Evolutionary conservation across 2,888 invertebrate genomes (phyloP).

Genomic region (Erpobdella octoculata): DNA sequence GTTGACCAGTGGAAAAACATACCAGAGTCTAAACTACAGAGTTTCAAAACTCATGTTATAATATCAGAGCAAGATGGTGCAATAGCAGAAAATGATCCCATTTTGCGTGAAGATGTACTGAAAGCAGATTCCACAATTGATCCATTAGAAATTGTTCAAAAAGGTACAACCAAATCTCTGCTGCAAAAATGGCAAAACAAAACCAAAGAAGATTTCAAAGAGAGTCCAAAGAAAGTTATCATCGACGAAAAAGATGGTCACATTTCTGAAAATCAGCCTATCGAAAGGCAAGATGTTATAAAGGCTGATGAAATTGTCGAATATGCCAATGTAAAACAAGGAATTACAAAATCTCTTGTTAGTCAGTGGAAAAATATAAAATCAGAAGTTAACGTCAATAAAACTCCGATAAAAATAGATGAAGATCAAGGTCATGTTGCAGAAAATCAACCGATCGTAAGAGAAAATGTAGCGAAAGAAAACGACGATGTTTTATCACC

Average conservation of each 20-base stretch:
- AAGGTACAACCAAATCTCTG: conserved; percentile 1
- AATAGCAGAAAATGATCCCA: conserved; percentile 34
- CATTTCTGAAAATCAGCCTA: conserved; percentile 13
- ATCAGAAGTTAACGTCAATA: neutral
- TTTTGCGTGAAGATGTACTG: conserved; percentile 30
- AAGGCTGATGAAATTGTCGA: conserved; percentile 2
- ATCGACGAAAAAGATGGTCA: conserved; percentile 17
- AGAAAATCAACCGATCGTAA: conserved; percentile 26
- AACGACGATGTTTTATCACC: neutral
- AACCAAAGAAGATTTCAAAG: neutral
- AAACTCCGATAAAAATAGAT: conserved; percentile 3
- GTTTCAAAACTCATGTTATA: neutral
- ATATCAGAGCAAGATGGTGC: conserved; percentile 24
- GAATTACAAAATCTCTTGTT: conserved; percentile 4
- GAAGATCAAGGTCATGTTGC: conserved; percentile 23
- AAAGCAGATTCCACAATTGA: conserved; percentile 5
- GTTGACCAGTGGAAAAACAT: conserved; percentile 14
- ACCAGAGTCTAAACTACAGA: neutral
- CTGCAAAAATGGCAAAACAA: conserved; percentile 8
- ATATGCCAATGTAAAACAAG: neutral
- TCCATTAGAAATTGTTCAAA: conserved; percentile 11
- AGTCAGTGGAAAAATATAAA: conserved; percentile 13
- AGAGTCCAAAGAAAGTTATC: neutral
- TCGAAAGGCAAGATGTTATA: conserved; percentile 13
- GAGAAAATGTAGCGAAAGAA: conserved; percentile 21